Conservation (phyloP, 2,113 vertebrate genomes). For the Tachycineta bicolor region DNA sequence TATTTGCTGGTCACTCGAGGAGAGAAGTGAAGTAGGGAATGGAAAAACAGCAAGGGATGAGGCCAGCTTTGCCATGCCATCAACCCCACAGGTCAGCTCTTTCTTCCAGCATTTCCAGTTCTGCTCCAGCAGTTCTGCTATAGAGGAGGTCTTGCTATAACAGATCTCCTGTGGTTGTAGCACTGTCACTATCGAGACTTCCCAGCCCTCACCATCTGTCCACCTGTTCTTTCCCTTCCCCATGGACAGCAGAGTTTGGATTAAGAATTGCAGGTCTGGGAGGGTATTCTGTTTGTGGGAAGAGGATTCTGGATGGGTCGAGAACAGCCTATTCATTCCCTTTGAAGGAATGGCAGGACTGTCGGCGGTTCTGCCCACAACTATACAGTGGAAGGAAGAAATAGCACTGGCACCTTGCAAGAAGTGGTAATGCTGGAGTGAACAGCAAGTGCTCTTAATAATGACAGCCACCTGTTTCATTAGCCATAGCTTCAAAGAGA, state of each 20-base stretch:
- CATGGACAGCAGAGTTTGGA: not conserved
- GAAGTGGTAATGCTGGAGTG: not conserved
- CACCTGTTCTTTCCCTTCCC: not conserved
- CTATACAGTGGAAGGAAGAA: not conserved
- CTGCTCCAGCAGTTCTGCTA: not conserved
- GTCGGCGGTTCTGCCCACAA: not conserved
- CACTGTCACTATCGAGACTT: not conserved
- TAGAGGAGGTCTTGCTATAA: not conserved
- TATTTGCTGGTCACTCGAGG: not conserved
- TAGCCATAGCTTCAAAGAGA: slow-evolving; percentile 36
- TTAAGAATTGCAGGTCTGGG: not conserved
- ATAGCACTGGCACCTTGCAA: not conserved
- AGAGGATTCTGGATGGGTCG: not conserved
- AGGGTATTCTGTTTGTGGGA: not conserved
- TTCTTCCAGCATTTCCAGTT: not conserved
- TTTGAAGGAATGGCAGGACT: not conserved
- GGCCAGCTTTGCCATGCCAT: not conserved
- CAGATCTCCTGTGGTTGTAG: not conserved
- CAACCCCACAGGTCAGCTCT: not conserved
- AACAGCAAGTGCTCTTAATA: slow-evolving; percentile 11
- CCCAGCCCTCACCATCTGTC: slow-evolving; percentile 14
- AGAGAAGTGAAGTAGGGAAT: not conserved
- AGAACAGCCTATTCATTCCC: not conserved
- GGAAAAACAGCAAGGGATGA: not conserved
- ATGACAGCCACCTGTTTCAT: slow-evolving; percentile 47